Evolutionary conservation across 2,113 vertebrate species (phyloP).

Genomic region (Equus quagga): DNA sequence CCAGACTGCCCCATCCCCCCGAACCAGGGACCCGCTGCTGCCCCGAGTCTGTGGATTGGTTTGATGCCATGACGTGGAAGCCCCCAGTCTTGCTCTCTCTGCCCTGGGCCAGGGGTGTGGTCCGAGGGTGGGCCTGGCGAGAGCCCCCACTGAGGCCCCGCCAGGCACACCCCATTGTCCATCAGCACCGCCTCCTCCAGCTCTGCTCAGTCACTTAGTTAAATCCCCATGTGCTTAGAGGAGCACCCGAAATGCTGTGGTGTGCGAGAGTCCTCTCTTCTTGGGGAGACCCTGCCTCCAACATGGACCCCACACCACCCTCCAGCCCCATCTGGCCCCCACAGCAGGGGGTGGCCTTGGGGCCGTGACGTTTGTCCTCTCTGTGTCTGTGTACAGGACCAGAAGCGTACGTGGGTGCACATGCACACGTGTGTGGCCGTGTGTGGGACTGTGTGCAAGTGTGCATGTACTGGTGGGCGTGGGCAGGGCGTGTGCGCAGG

Average conservation of each 20-base stretch:
- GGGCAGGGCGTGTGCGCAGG: fast-evolving
- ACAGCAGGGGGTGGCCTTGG: neutral
- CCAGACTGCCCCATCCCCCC: fast-evolving
- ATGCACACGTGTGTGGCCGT: too few species aligned
- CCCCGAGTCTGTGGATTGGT: neutral
- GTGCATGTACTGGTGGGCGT: fast-evolving
- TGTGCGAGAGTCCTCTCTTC: fast-evolving
- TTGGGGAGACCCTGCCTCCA: neutral
- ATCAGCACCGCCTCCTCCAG: neutral
- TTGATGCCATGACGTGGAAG: fast-evolving
- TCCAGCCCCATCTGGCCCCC: too few species aligned
- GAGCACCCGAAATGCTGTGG: fast-evolving
- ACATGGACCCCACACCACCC: neutral
- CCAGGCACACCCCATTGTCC: fast-evolving
- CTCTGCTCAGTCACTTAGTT: neutral
- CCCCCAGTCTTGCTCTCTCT: neutral
- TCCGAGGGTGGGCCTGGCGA: neutral
- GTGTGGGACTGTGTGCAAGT: fast-evolving
- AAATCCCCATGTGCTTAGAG: fast-evolving
- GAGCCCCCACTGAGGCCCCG: fast-evolving
- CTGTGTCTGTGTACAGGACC: neutral
- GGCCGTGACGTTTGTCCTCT: fast-evolving
- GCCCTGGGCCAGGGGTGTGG: neutral
- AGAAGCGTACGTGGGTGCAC: neutral
- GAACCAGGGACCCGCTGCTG: fast-evolving